Evolutionary conservation across 2,888 invertebrate species (phyloP).

Genomic region (Agriopis leucophaearia): DNA sequence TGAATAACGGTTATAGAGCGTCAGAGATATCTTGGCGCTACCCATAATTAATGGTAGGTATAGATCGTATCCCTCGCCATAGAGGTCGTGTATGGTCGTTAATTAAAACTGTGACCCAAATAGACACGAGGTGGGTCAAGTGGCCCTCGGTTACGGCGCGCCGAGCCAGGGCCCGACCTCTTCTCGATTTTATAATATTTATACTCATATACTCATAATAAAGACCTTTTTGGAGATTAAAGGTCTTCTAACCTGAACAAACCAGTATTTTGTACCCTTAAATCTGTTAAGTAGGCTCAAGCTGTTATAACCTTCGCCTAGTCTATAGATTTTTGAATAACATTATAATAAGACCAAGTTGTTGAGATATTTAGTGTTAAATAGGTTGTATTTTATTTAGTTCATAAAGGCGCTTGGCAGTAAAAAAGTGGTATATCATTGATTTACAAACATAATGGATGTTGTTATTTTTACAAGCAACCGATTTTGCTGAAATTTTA

Average conservation of each 20-base stretch:
- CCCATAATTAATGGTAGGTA: conserved; percentile 18
- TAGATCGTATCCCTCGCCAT: conserved; percentile 24
- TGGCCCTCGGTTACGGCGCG: conserved; percentile 44
- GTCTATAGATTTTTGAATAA: no score
- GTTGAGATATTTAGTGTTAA: no score
- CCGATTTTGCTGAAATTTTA: no score
- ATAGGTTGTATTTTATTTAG: no score
- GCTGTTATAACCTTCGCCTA: no score
- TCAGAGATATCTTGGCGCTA: background rate
- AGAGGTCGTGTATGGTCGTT: conserved; percentile 46
- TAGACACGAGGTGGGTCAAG: conserved; percentile 53
- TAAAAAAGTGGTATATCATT: no score
- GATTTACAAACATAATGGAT: no score
- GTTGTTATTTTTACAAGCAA: no score
- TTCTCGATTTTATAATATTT: conserved; percentile 24
- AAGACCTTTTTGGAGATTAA: conserved; percentile 9
- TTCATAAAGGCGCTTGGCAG: no score
- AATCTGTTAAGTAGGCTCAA: no score
- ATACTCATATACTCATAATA: conserved; percentile 6
- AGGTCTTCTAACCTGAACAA: background rate
- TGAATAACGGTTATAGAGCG: background rate
- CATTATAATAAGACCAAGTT: no score
- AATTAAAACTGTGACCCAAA: conserved; percentile 60
- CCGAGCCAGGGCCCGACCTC: conserved; percentile 35
- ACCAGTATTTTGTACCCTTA: no score